Evolutionary conservation across 2,888 invertebrate genomes (phyloP).

Genomic region (Ametastegia equiseti): DNA sequence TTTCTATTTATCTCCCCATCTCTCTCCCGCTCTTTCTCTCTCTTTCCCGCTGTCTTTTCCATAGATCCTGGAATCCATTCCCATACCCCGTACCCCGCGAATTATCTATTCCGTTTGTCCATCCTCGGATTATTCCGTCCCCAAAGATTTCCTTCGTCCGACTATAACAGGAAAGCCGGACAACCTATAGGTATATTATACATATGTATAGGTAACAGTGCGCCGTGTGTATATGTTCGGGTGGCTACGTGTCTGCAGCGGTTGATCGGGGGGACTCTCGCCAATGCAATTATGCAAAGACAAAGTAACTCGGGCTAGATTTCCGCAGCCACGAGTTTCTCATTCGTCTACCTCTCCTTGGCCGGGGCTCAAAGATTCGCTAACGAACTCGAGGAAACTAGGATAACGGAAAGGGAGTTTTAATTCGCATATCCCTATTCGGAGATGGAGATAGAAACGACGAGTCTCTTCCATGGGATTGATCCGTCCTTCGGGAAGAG

Average conservation of each 20-base stretch:
- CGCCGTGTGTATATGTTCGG: neutral
- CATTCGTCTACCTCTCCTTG: neutral
- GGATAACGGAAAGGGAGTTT: neutral
- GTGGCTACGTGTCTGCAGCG: neutral
- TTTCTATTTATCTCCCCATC: neutral
- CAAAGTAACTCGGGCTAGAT: conserved; percentile 42
- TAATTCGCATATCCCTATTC: conserved; percentile 16
- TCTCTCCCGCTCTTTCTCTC: neutral
- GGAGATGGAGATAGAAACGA: neutral
- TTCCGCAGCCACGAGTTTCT: neutral
- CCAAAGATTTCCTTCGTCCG: neutral
- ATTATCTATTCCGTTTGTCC: conserved; percentile 3
- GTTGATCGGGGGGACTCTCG: neutral
- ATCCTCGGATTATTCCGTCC: conserved; percentile 4
- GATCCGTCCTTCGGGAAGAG: conserved; percentile 17
- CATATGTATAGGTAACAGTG: no score
- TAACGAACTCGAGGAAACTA: conserved; percentile 45
- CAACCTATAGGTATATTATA: no score
- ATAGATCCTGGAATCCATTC: neutral
- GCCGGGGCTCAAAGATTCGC: conserved; percentile 41
- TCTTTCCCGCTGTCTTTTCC: neutral
- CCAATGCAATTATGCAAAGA: conserved; percentile 46
- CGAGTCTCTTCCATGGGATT: conserved; percentile 7
- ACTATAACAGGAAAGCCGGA: no score
- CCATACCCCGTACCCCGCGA: neutral